Conservation (phyloP, 2,113 vertebrate species). For the Odocoileus hemionus region DNA sequence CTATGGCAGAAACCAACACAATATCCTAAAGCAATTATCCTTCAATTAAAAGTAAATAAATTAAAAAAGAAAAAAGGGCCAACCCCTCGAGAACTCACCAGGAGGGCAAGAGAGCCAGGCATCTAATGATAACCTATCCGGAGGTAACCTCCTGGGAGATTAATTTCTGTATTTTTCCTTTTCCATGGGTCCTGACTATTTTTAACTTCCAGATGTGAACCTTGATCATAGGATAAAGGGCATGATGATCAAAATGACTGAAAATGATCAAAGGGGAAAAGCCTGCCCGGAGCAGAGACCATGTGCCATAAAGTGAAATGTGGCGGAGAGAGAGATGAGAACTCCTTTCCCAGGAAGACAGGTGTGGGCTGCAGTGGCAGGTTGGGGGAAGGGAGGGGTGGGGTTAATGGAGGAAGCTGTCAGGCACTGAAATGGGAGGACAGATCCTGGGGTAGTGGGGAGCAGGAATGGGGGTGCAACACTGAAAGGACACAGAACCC, state of each 20-base stretch:
- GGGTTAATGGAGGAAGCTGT: not conserved
- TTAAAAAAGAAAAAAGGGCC: not conserved
- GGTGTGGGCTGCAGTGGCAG: rapidly evolving
- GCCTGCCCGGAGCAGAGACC: not conserved
- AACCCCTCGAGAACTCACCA: not conserved
- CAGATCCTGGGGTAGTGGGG: not conserved
- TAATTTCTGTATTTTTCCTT: not conserved
- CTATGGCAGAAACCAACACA: not conserved
- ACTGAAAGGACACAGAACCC: not conserved
- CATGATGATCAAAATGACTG: not conserved
- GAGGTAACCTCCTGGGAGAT: not conserved
- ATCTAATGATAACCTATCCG: not conserved
- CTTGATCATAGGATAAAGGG: not conserved
- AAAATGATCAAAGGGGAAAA: not conserved
- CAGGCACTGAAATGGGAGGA: not conserved
- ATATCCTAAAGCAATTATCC: not conserved
- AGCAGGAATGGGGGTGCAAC: not conserved
- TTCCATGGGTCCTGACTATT: not conserved
- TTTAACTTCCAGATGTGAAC: not conserved
- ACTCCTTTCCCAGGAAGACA: not conserved
- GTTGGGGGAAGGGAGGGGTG: not conserved
- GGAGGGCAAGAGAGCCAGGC: not conserved
- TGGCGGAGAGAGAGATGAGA: not conserved
- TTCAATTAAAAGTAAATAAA: not conserved
- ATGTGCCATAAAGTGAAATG: not conserved